These are phyloP conservation scores for Bicyclus anynana DNA, from an alignment of 1,140 invertebrate genomes.

Conservation along the genomic window DNA sequence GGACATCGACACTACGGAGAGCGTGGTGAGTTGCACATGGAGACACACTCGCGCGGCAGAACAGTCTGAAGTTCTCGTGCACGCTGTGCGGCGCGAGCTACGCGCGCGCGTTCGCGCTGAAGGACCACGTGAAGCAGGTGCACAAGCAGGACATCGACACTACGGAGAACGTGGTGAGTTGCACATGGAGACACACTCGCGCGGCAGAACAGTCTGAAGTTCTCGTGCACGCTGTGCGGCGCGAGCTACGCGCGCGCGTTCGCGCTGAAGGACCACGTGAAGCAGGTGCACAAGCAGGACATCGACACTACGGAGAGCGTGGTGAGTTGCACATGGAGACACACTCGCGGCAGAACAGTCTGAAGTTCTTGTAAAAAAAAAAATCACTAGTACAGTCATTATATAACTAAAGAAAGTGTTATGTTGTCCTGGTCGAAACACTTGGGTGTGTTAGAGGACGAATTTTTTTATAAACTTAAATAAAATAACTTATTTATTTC, in stretches of 20 bases:
- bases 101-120: constrained; percentile 83
- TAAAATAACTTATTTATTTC: background rate
- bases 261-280: constrained; percentile 84
- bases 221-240: constrained; percentile 83
- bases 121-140: constrained; percentile 82
- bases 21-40: background rate
- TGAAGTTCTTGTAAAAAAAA: no score
- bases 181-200: background rate
- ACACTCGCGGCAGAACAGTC: no score
- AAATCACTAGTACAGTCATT: no score
- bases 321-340: background rate
- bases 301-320: background rate
- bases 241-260: constrained; percentile 85
- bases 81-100: constrained; percentile 85
- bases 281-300: constrained; percentile 72
- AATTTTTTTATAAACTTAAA: background rate
- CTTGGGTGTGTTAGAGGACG: no score
- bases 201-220: constrained; percentile 82
- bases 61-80: constrained; percentile 84
- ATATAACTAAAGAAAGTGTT: no score
- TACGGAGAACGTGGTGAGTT: background rate
- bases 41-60: constrained; percentile 51
- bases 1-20: constrained; percentile 4
- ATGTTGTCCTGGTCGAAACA: no score
- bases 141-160: constrained; percentile 46